phyloP scores from a whole-genome alignment of 2,888 invertebrate species.

The Pherbina coryleti region DNA sequence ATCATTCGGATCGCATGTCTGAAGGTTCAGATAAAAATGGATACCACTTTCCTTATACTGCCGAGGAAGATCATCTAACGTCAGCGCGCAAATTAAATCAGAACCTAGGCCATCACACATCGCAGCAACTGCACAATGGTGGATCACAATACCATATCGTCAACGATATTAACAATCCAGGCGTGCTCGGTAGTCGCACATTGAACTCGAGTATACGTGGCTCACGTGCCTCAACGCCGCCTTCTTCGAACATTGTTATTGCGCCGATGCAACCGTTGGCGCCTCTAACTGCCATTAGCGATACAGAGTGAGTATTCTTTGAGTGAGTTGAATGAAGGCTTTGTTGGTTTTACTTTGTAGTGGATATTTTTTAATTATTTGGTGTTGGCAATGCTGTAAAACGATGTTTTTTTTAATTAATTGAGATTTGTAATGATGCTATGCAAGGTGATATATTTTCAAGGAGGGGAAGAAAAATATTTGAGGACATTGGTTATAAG shows the following conservation, averaged over 20 bases:
- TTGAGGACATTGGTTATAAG: no score
- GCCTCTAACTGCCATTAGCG: constrained; percentile 75
- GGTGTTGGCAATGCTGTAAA: constrained; percentile 32
- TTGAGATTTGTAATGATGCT: not conserved
- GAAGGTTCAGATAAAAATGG: constrained; percentile 83
- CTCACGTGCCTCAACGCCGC: constrained; percentile 66
- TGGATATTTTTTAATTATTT: constrained; percentile 31
- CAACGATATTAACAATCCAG: constrained; percentile 73
- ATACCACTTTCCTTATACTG: constrained; percentile 87
- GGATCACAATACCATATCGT: constrained; percentile 54
- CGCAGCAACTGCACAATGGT: constrained; percentile 55
- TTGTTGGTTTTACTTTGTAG: constrained; percentile 35
- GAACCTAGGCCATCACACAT: constrained; percentile 54
- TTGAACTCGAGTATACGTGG: constrained; percentile 62
- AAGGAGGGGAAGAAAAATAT: no score
- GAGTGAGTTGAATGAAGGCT: not conserved
- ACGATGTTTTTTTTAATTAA: not conserved
- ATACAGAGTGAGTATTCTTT: constrained; percentile 74
- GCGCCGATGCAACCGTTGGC: constrained; percentile 73
- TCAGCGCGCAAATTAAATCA: constrained; percentile 60
- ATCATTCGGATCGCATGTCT: constrained; percentile 75
- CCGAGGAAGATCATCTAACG: constrained; percentile 81
- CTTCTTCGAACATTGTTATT: constrained; percentile 70
- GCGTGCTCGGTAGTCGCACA: constrained; percentile 65
- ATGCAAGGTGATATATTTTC: not conserved